Evolutionary conservation across 2,888 invertebrate species (phyloP).

Genomic region (Diploptera punctata): DNA sequence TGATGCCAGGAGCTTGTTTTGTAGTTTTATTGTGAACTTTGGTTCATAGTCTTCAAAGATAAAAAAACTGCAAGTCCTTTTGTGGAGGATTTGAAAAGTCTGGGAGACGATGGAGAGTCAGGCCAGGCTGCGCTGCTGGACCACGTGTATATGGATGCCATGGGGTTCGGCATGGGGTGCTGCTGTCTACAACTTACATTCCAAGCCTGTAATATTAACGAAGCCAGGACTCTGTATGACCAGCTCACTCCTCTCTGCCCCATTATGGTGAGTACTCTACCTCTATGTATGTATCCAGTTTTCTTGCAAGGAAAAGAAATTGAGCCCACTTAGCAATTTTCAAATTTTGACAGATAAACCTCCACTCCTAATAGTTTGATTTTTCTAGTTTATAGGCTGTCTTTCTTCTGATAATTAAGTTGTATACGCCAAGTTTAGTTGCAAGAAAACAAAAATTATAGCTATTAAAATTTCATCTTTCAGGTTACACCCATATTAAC

Average conservation of each 20-base stretch:
- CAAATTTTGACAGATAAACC: too few species aligned
- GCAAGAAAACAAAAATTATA: too few species aligned
- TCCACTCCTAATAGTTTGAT: too few species aligned
- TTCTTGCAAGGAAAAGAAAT: not conserved
- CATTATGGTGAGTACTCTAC: constrained; percentile 84
- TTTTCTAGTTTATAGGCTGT: too few species aligned
- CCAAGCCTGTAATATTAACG: constrained; percentile 95
- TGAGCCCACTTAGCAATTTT: too few species aligned
- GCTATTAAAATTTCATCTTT: too few species aligned
- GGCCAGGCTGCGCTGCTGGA: constrained; percentile 77
- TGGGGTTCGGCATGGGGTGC: constrained; percentile 99
- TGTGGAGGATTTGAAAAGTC: constrained; percentile 62
- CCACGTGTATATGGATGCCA: constrained; percentile 97
- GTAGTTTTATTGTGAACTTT: constrained; percentile 44
- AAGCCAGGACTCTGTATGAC: constrained; percentile 95
- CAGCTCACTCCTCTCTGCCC: constrained; percentile 97
- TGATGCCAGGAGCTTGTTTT: not conserved
- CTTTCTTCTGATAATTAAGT: too few species aligned
- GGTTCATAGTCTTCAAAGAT: constrained; percentile 82
- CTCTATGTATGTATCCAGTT: not conserved
- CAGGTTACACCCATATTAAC: too few species aligned
- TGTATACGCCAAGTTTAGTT: too few species aligned
- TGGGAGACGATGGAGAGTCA: constrained; percentile 70
- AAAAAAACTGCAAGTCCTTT: constrained; percentile 85
- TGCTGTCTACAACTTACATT: constrained; percentile 96